Percentiles rank a stretch among this genome's conserved stretches.
Conservation (phyloP, 2,113 vertebrate species). For the Nestor notabilis region DNA sequence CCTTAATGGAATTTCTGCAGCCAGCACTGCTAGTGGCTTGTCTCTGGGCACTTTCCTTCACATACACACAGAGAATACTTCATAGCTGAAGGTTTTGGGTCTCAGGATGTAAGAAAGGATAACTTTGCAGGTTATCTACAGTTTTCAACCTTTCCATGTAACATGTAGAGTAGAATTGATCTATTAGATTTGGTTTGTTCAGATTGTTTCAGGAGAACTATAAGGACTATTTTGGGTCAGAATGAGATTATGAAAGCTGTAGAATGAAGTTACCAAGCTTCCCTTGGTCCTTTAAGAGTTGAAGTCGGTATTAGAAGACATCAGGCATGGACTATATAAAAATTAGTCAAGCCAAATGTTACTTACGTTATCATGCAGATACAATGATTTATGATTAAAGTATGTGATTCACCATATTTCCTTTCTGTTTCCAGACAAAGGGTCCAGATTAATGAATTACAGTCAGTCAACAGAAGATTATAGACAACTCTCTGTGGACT, state of each 20-base stretch:
- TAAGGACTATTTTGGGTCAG: background rate
- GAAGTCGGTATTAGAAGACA: background rate
- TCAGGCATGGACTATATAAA: background rate
- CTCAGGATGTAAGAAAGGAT: background rate
- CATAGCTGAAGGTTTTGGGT: background rate
- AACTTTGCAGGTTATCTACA: background rate
- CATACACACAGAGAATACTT: background rate
- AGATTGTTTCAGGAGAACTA: background rate
- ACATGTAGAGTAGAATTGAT: background rate
- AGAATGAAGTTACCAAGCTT: background rate
- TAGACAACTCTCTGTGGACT: slow-evolving; percentile 41
- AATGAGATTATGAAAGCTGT: background rate
- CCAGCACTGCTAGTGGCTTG: background rate
- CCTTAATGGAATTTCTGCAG: background rate
- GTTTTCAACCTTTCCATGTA: background rate
- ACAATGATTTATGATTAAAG: background rate
- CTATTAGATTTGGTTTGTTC: background rate
- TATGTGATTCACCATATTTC: background rate
- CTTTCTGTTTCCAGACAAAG: slow-evolving; percentile 38
- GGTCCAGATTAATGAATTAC: slow-evolving; percentile 51
- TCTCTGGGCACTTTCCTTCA: background rate
- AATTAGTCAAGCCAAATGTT: background rate
- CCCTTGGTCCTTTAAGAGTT: background rate
- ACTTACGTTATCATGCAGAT: background rate
- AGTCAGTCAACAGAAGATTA: slow-evolving; percentile 64